Evolutionary conservation across 2,113 vertebrate genomes (phyloP), one percentile per base, ranked within the genome.

Genomic region (Calypte anna): DNA sequence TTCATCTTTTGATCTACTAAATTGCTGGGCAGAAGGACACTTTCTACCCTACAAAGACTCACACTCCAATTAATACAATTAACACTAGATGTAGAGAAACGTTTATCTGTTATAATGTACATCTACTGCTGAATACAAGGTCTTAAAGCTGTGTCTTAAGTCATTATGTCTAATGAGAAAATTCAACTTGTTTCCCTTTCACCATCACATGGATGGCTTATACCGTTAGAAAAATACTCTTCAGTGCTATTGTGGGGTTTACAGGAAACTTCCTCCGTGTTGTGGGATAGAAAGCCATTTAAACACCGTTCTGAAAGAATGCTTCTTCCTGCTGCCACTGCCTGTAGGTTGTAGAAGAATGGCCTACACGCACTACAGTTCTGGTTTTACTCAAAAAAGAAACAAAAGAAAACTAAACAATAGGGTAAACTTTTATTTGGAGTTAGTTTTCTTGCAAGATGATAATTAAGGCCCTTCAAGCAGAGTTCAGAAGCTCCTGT

Each of bases 401-500:
- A 98, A 98, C 97, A 95, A 98, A 98, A 97, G 98, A 98, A 98
- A 98, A 97, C 98, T 98, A 98, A 98, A 98, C 98, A 98, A 97
- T 97, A 98, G 98, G 98, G 97, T 98, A 98, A 98, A 97, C 86
- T 92, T 98, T 98, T 98, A 98, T 98, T 98, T 97, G 97, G 97
- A 98, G 98, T 98, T 97, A 97, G 96, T 97, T 98, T 97, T 98
- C 98, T 97, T 96, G 96, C 95, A 96, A 96, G 96, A 87, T 97
- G 97, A 83, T 96, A 88, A 75, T 94, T 96, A 97, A 97, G 97
- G 97, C 96, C 95, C 97, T 97, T 99, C 98, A 99, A 94, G 98
- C 99, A 84, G 98, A 98, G 93, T 98, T 99, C 96, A 99, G 99
- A 92, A 99, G 99, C 96, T 99, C 99, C 97, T 99, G 99, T 93